Base-by-base conservation (phyloP, 2,797 vertebrate species). In the Furcifer pardalis region DNA sequence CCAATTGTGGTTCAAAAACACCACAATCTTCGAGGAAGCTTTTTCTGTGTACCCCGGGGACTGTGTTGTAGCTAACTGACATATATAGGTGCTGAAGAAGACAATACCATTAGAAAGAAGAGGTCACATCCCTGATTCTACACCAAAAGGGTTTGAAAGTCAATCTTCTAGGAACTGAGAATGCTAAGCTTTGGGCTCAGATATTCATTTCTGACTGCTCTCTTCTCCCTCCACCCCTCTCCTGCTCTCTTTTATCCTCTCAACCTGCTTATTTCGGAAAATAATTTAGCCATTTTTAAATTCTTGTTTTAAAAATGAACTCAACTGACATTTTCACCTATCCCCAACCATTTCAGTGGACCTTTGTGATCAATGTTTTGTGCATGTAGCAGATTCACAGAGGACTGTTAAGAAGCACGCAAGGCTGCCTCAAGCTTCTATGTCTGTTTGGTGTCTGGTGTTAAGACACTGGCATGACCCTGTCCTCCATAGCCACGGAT, bases 381-480 rank as follows among this genome's bases (percentile, higher is more conserved):
- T 35, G 65, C 35, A 21, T 12, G 7, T 17, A 7, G 65, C 30
- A 35, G 32, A 17, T 35, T 5, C 32, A 35, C 15, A 0, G 32
- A 35, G 65, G 65, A 7, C 32, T 68, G 32, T 79, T 79, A 12
- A 46, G 63, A 4, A 49, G 62, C 71, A 60, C 3, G 4, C 49
- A 60, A 52, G 35, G 30, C 40, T 86, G 68, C 65, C 77, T 63
- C 30, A 85, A 69, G 71, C 35, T 86, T 76, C 82, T 46, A 42
- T 87, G 83, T 87, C 73, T 75, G 73, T 52, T 74, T 0, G 73
- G 84, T 78, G 69, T 62, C 88, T 49, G 77, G 52, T 25, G 88
- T 79, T 59, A 77, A 73, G 44, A 80, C 32, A 44, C 49, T 73
- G 79, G 69, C 81, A 88, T 89, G 79, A 86, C 84, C 79, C 79